phyloP scores from a whole-genome alignment of 2,113 vertebrate genomes.

The Hippocampus abdominalis region DNA sequence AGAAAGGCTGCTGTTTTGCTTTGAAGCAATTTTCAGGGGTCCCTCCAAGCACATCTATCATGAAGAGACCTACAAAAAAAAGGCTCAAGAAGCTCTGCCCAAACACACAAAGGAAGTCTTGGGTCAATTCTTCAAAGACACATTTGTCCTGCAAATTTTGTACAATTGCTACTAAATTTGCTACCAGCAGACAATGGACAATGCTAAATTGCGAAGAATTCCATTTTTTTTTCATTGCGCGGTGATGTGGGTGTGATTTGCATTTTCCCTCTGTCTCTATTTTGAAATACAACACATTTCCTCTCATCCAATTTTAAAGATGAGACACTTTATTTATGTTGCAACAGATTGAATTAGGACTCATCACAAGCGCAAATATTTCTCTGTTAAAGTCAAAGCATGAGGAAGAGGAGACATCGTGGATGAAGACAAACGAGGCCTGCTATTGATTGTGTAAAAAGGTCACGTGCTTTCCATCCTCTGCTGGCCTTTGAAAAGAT shows the following conservation, averaged over 20 bases:
- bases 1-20: neutral
- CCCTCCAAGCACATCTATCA: no score
- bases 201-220: no score
- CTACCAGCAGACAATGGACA: no score
- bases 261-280: no score
- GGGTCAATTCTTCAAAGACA: no score
- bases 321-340: slow-evolving; percentile 49
- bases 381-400: slow-evolving; percentile 55
- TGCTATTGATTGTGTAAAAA: slow-evolving; percentile 53
- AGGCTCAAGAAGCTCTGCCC: no score
- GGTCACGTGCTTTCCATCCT: slow-evolving; percentile 40
- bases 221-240: no score
- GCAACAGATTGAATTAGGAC: slow-evolving; percentile 52
- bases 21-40: neutral
- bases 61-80: no score
- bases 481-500: neutral
- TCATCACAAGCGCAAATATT: slow-evolving; percentile 47
- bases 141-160: no score
- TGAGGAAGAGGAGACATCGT: slow-evolving; percentile 31
- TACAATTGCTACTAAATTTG: no score
- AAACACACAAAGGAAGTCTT: no score
- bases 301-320: slow-evolving; percentile 31
- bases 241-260: no score
- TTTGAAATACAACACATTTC: slow-evolving; percentile 20
- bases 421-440: slow-evolving; percentile 48